Base-by-base conservation (phyloP, 1,140 invertebrate species). In the Pachypeltis micranthus region DNA sequence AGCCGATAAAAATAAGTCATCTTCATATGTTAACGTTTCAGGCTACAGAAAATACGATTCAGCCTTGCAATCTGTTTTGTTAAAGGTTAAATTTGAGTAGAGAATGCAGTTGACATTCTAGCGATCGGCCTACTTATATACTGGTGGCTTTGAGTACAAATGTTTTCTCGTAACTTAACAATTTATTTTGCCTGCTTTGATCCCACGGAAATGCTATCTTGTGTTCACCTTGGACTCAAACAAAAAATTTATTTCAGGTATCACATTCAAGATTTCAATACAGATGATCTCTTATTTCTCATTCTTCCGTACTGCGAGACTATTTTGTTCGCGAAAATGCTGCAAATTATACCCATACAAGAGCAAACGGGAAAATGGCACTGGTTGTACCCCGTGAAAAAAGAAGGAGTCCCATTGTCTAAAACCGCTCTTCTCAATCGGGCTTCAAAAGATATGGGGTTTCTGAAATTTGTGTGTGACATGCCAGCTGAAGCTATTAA, bases 271-370 rank as follows among this genome's bases (percentile, higher is more conserved):
- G 78, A 88, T 57, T 96, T 87, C 71, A 96, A 96, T 71, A 81
- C 82, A 61, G 83, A 89, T 71, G 82, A 85, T 0, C 81, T 95
- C 31, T 76, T 98, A 64, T 77, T 84, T 64, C 76, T 90, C 44
- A 85, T 91, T 59, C 72, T 98, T 44, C 93, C 95, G 0, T 96
- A 94, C 72, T 91, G 96, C 75, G 88, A 94, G 69, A 91, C 90
- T 19, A 86, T 86, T 65, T 86, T 89, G 58, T 98, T 98, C 78
- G 81, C 88, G 0, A 79, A 89, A 62, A 78, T 90, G 61, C 70
- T 96, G 7, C 90, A 94, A 74, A 74, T 92, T 1, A 73, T 93
- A 62, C 77, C 84, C 54, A 71, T 93, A 14, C 78, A 80, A 31
- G 74, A 80, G 1, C 75, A 75, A 29, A 80, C 82, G 54, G 82